Conservation (phyloP, 2,113 vertebrate genomes). For the Galbula dea region DNA sequence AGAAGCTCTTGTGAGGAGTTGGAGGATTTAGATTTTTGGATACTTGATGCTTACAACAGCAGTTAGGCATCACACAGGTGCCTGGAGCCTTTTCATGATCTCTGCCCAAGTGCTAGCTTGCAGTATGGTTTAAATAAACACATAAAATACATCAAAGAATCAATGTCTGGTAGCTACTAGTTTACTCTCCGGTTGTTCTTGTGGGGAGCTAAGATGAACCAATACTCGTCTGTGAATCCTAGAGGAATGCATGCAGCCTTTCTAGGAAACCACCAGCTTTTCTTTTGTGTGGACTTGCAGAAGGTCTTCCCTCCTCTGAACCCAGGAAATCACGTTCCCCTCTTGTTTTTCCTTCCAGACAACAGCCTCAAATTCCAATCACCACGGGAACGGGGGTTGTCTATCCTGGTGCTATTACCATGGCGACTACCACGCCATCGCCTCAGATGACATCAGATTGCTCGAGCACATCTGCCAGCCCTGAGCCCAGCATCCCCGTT, state of each 20-base stretch:
- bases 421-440: constrained; percentile 94
- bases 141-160: not conserved
- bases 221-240: not conserved
- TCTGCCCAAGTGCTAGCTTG: not conserved
- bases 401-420: constrained; percentile 94
- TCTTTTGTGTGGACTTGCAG: not conserved
- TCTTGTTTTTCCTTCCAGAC: constrained; percentile 69
- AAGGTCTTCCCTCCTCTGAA: not conserved
- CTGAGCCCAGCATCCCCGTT: constrained; percentile 95
- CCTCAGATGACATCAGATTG: constrained; percentile 99
- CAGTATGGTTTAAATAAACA: not conserved
- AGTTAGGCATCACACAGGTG: not conserved
- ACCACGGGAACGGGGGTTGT: constrained; percentile 92
- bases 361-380: constrained; percentile 97
- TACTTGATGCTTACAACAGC: not conserved
- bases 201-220: not conserved
- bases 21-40: not conserved
- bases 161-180: not conserved
- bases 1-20: not conserved
- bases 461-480: constrained; percentile 96
- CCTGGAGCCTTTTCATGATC: not conserved
- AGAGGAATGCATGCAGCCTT: not conserved
- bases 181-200: not conserved
- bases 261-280: not conserved
- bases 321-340: not conserved